Percentiles rank a stretch among this genome's conserved stretches.
phyloP scores from a whole-genome alignment of 2,888 invertebrate genomes.

The Empis stercorea region DNA sequence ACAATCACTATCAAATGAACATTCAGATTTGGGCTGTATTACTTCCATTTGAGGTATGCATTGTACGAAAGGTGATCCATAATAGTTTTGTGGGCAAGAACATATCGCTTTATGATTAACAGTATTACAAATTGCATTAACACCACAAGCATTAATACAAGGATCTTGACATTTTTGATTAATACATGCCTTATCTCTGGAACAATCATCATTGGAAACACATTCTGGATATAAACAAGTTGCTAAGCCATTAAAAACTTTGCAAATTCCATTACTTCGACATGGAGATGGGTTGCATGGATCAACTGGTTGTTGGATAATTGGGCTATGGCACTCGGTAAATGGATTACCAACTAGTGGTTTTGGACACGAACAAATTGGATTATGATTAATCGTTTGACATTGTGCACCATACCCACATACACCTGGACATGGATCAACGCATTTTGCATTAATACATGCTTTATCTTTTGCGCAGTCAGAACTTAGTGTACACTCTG shows the following conservation, averaged over 20 bases:
- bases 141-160: slow-evolving; percentile 67
- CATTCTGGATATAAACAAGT: slow-evolving; percentile 77
- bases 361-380: slow-evolving; percentile 67
- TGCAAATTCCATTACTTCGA: slow-evolving; percentile 68
- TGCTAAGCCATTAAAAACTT: slow-evolving; percentile 53
- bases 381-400: slow-evolving; percentile 68
- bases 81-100: slow-evolving; percentile 64
- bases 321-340: slow-evolving; percentile 44
- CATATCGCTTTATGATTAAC: slow-evolving; percentile 74
- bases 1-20: slow-evolving; percentile 63
- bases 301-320: slow-evolving; percentile 39
- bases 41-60: slow-evolving; percentile 43
- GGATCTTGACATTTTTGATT: slow-evolving; percentile 75
- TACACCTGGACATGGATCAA: slow-evolving; percentile 66
- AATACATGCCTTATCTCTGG: slow-evolving; percentile 67
- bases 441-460: slow-evolving; percentile 66
- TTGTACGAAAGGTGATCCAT: slow-evolving; percentile 63
- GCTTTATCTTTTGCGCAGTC: slow-evolving; percentile 64
- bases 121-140: slow-evolving; percentile 67
- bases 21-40: slow-evolving; percentile 56
- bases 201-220: slow-evolving; percentile 76
- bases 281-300: slow-evolving; percentile 81
- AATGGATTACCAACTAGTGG: slow-evolving; percentile 72
- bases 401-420: slow-evolving; percentile 70
- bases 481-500: slow-evolving; percentile 70